Evolutionary conservation across 2,797 vertebrate species (phyloP).

Genomic region (Argentina silus): DNA sequence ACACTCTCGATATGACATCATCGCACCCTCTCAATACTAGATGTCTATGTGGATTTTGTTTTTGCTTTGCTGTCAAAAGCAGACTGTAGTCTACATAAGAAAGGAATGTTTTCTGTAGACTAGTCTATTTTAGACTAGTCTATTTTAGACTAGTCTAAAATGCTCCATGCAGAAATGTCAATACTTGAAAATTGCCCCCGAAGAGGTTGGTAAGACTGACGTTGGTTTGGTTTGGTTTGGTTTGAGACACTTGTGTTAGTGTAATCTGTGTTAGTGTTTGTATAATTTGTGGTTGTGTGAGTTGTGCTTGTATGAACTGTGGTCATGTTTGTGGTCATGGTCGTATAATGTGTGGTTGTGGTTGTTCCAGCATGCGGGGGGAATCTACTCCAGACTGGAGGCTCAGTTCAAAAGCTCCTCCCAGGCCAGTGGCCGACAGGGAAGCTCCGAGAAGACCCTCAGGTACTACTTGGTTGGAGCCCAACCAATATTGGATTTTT

Average conservation of each 20-base stretch:
- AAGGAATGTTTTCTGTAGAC: too few relatives aligned
- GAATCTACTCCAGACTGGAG: constrained; percentile 93
- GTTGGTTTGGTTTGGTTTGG: too few relatives aligned
- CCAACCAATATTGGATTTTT: too few relatives aligned
- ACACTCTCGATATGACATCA: background rate
- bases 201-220: too few relatives aligned
- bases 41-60: too few relatives aligned
- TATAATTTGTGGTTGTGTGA: background rate
- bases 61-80: too few relatives aligned
- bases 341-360: constrained; percentile 1
- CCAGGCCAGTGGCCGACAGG: constrained; percentile 79
- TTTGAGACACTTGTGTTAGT: background rate
- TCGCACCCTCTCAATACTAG: too few relatives aligned
- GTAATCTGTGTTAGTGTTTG: background rate
- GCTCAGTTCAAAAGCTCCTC: constrained; percentile 85
- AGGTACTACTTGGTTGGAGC: constrained; percentile 76
- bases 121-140: too few relatives aligned
- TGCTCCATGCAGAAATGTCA: too few relatives aligned
- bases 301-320: background rate
- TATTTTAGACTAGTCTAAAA: too few relatives aligned
- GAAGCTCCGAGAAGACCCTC: constrained; percentile 83
- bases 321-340: constrained; percentile 4
- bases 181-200: too few relatives aligned
- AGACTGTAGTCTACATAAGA: too few relatives aligned
- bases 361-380: constrained; percentile 83